phyloP scores from a whole-genome alignment of 2,113 vertebrate genomes.

The Gulo gulo region DNA sequence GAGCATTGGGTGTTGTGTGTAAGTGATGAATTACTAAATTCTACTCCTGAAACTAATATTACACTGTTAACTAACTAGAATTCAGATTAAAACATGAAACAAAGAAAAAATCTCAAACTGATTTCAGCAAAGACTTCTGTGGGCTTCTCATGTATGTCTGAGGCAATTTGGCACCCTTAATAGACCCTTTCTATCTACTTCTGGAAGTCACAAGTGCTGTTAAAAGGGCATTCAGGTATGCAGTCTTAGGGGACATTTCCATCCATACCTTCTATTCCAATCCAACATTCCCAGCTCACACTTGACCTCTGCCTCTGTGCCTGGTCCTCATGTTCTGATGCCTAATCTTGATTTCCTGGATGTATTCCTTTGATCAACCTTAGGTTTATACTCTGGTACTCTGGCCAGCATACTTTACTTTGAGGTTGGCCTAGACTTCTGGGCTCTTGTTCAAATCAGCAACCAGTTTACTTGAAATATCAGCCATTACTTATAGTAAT shows the following conservation, averaged over 20 bases:
- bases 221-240: not conserved
- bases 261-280: not conserved
- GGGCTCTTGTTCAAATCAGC: not conserved
- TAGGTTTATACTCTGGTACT: not conserved
- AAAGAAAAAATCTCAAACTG: not conserved
- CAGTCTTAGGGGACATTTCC: not conserved
- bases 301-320: not conserved
- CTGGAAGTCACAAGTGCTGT: not conserved
- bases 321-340: not conserved
- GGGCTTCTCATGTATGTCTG: not conserved
- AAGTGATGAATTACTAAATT: not conserved
- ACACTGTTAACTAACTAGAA: not conserved
- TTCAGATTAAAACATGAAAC: not conserved
- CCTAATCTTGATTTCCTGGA: not conserved
- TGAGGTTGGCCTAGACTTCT: not conserved
- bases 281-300: not conserved
- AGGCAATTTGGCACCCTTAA: not conserved
- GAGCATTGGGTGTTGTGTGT: not conserved
- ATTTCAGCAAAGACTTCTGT: not conserved
- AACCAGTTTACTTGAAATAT: constrained; percentile 10
- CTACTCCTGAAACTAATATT: not conserved
- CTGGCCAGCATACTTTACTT: not conserved
- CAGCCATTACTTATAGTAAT: not conserved
- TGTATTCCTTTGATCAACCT: not conserved
- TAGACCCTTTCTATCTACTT: not conserved